A percentile compares a stretch with the other conserved stretches of the same genome.
phyloP scores from a whole-genome alignment of 2,113 vertebrate genomes.

The Zeus faber region DNA sequence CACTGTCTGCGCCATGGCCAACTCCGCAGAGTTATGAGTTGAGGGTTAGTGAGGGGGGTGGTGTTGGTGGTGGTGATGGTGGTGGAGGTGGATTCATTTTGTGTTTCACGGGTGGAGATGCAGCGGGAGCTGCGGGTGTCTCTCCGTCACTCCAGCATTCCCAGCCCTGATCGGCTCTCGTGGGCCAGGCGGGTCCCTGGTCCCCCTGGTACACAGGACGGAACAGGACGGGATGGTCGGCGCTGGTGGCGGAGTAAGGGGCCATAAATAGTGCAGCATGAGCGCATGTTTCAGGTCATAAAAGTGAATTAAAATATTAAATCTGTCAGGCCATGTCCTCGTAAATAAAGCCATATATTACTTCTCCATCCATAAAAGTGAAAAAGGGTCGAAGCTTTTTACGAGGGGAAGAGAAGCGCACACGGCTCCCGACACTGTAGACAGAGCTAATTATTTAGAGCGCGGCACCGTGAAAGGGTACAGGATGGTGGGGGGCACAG shows the following conservation, averaged over 20 bases:
- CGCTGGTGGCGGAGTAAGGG: conserved; percentile 32
- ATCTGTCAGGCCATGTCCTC: conserved; percentile 74
- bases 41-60: conserved; percentile 19
- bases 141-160: conserved; percentile 35
- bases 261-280: conserved; percentile 67
- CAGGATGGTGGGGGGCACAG: too few relatives aligned
- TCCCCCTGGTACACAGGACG: too few relatives aligned
- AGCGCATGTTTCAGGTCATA: conserved; percentile 69
- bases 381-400: conserved; percentile 64
- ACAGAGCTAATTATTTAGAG: conserved; percentile 67
- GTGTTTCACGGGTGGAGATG: conserved; percentile 44
- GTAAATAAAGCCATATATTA: conserved; percentile 77
- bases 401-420: conserved; percentile 46
- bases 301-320: conserved; percentile 84
- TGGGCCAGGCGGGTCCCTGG: conserved; percentile 28
- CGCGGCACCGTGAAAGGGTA: too few relatives aligned
- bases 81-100: conserved; percentile 42
- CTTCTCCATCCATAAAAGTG: conserved; percentile 69
- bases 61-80: conserved; percentile 25
- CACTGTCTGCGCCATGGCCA: conserved; percentile 62
- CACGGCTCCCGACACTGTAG: conserved; percentile 51
- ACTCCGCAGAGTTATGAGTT: conserved; percentile 50
- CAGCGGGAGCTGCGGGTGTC: conserved; percentile 47
- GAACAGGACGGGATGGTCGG: too few relatives aligned
- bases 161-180: conserved; percentile 37